Evolutionary conservation across 2,797 vertebrate genomes (phyloP), one percentile per base, ranked within the genome.

Genomic region (Rhabdomys pumilio): DNA sequence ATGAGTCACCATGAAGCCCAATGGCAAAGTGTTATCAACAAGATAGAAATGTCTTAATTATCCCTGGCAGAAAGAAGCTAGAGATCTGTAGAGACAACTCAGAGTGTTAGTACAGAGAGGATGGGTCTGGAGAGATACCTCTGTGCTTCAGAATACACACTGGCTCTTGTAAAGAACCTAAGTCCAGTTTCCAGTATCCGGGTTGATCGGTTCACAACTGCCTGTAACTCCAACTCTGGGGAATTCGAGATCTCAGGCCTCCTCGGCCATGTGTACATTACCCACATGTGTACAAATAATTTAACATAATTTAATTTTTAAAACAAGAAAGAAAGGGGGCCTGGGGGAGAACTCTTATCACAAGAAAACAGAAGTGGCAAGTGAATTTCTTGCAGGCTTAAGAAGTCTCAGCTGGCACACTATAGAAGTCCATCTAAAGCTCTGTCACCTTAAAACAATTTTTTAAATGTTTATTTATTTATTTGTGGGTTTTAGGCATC

Each of bases 321-420:
- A 67, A 38, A n/a, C 5, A 19, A 34, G 38, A 65, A 41, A 44
- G 26, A 31, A 3, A 3, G 29, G 17, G 17, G 4, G 99, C 94
- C 95, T 99, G n/a, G 99, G 99, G 98, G 99, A 41, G 57, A 82
- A 99, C 99, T 59, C 99, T 99, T 2, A 90, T 99, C 50, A 98
- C 96, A 99, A 97, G 99, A 99, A 93, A 99, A 99, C 94, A 8
- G 98, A 98, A 2, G 98, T 97, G 63, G 98, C 98, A 44, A 98
- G 98, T 75, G 98, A 98, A 31, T 50, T n/a, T 86, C 41, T 41
- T 11, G n/a, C 67, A 79, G 76, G 76, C 76, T 29, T 79, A 53
- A 19, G 29, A 29, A 19, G 26, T 79, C 31, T 53, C 26, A 99
- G 99, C 94, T 98, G 97, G 98, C 98, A 97, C 98, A 98, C 26